Evolutionary conservation across 1,140 invertebrate genomes (phyloP), one percentile per base, ranked within the genome.

Genomic region (Drosophila kikkawai): DNA sequence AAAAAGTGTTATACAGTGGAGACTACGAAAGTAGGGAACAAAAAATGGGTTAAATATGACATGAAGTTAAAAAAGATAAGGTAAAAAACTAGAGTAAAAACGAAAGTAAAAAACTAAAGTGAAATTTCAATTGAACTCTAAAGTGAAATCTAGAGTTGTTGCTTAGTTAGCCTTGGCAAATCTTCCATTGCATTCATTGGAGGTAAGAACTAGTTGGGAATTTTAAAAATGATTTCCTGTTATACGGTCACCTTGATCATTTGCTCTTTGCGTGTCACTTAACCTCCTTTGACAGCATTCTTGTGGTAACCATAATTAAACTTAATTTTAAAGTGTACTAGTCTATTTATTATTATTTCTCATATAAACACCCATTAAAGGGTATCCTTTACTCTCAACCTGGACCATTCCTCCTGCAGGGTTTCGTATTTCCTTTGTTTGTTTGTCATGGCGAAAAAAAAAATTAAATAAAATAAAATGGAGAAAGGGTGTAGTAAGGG

Each of bases 1-100:
- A 39, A 65, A 67, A 64, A 64, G 42, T 47, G 22, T 9, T 29
- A 53, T 32, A 66, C 66, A 66, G 61, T 69, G 39, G n/a, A 12
- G 13, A 11, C 34, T 45, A 11, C 3, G 26, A 39, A 39, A 64
- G 7, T 17, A 13, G 15, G 12, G 1, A 7, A 17, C 3, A 1
- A 15, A 13, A n/a, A 29, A 6, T 3, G 3, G 2, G 19, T 34
- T 1, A 8, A 34, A 7, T 34, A 34, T 3, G 32, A 12, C 12
- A 37, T 37, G 12, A 37, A 12, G 36, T 12, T 13, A 4, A 37
- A n/a, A 2, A 41, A 15, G 2, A 7, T 41, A 7, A 15, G 7
- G 13, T 7, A 2, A 15, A 15, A 41, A 41, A 39, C 12, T 39
- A 15, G 6, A 48, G 0, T n/a, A 48, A 15, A 19, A 4, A 26